Evolutionary conservation across 2,113 vertebrate genomes (phyloP), one percentile per base, ranked within the genome.

Genomic region (Gallinago undulata): DNA sequence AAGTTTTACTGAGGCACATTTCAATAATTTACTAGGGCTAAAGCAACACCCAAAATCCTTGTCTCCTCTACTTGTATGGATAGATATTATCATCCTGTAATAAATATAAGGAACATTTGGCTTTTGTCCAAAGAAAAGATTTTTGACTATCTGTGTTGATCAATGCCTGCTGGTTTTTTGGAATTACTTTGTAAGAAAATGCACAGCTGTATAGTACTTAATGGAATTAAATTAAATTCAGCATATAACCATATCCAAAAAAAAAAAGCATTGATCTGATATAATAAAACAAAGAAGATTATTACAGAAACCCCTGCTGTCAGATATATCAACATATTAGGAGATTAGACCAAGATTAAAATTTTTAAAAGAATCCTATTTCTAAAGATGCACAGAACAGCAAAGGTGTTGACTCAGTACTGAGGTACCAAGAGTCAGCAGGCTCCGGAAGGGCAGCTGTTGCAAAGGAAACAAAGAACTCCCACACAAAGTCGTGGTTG

Each of bases 141-240:
- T 39, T 39, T 39, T 12, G 39, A 39, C 39, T 39, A 39, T 92
- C 81, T 86, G 60, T 68, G 66, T 66, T 93, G 92, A 95, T 88
- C 90, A 81, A 92, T 78, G 92, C 86, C 82, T 96, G 90, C 90
- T 95, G 84, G 0, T 35, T 93, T 91, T 89, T 73, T 93, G 66
- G 73, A 94, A 96, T 95, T 86, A 68, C 93, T 95, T 95, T 64
- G 84, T 56, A 91, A 91, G 84, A 81, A 95, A 88, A 88, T 68
- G 87, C 10, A 43, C 85, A 88, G 81, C 72, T 91, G 81, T 73
- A 77, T 28, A 84, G 45, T 51, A 90, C 57, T 89, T 93, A 92
- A 79, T 63, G 78, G 35, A 96, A 84, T 91, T 15, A 95, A 96
- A 95, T 94, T 4, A 88, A 91, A 94, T 78, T 90, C 90, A 87